Evolutionary conservation across 2,797 vertebrate species (phyloP), one percentile per base, ranked within the genome.

Genomic region (Astyanax mexicanus): DNA sequence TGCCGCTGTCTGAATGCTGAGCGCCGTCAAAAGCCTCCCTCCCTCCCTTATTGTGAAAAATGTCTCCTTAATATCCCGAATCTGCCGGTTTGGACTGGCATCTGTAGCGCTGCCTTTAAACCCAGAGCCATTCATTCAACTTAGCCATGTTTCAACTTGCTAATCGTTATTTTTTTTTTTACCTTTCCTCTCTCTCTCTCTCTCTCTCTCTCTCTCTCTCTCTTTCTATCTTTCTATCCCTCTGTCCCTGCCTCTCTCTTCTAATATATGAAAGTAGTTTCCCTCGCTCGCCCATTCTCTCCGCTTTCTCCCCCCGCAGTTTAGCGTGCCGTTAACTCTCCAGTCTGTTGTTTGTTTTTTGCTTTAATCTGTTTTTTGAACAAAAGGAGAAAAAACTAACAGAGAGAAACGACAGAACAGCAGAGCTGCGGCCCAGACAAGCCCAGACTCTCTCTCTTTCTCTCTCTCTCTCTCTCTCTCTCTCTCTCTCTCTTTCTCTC

Each of bases 331-430:
- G 73, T 81, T 81, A 83, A 72, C 78, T 85, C 45, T 65, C 58
- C 79, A 85, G 77, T 83, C 80, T 81, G 84, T 83, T 85, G 74
- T 85, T 80, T 76, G 75, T 80, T 83, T 82, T 80, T 64, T 77
- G 45, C 77, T 83, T 83, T 83, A 76, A 80, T 80, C 69, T 76
- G 37, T 74, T 82, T 69, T 76, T 77, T 73, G 67, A 80, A 83
- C 79, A 81, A 85, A 84, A 69, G 71, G 54, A 40, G 49, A 49
- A 55, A 80, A 83, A 79, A 80, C 52, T 69, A 80, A 74, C 69
- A 71, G 17, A 44, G 35, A 64, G 60, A 83, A 58, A 62, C 51
- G 49, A 55, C 29, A 5, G 54, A 60, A 72, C 13, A 32, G 78
- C 58, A 61, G 78, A 68, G 38, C 51, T 57, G 60, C 38, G 72